Evolutionary conservation across 2,797 vertebrate species (phyloP).

Genomic region (Aphelocoma californica): DNA sequence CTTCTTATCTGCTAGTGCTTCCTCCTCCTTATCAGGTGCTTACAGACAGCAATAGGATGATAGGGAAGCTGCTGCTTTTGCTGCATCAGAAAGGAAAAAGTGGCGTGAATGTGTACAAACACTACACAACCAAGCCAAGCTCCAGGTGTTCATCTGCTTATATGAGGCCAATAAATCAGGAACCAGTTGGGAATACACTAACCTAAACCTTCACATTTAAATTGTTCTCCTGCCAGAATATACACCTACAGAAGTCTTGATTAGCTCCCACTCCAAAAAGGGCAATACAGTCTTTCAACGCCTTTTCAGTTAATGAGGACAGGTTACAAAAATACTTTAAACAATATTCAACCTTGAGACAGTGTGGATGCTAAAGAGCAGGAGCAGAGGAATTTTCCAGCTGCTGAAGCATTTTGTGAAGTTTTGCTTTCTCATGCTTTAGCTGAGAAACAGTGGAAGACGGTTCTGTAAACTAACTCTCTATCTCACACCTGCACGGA

Average conservation of each 20-base stretch:
- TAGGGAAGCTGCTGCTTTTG: background rate
- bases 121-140: background rate
- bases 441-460: no score
- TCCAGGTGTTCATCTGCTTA: background rate
- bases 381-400: no score
- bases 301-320: background rate
- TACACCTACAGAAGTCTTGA: background rate
- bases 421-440: no score
- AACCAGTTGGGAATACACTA: background rate
- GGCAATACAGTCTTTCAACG: background rate
- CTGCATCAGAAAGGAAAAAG: background rate
- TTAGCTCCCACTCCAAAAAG: background rate
- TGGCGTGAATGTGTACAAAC: background rate
- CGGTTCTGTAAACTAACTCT: no score
- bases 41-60: background rate
- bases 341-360: background rate
- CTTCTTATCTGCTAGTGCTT: constrained; percentile 29
- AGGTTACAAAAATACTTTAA: background rate
- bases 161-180: background rate
- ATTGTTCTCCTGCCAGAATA: background rate
- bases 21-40: constrained; percentile 37
- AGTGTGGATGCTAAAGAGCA: background rate
- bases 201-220: background rate
- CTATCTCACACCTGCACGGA: no score
- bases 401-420: no score